Percentiles rank a stretch among this genome's conserved stretches.
Evolutionary conservation across 2,888 invertebrate species (phyloP).

Genomic region (Dicranocentrus wangi): DNA sequence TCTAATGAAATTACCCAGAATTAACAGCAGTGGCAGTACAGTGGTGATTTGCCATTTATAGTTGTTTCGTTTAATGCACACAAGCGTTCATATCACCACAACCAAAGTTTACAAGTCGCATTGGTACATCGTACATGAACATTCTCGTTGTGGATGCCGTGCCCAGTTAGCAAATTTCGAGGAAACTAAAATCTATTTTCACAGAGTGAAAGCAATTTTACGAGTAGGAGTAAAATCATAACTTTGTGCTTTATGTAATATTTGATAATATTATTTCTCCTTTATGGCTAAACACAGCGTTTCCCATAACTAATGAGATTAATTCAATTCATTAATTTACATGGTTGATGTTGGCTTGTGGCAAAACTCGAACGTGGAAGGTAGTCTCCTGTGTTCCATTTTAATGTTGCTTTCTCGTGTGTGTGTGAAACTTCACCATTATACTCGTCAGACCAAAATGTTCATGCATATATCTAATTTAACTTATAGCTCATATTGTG

Average conservation of each 20-base stretch:
- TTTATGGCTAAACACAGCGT: constrained; percentile 54
- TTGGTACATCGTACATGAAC: too few species aligned
- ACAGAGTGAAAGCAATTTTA: constrained; percentile 10
- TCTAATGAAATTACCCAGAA: constrained; percentile 57
- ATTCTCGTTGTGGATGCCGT: too few species aligned
- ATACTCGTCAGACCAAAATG: too few species aligned
- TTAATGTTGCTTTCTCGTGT: not conserved
- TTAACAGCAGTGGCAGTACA: constrained; percentile 37
- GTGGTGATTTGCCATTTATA: constrained; percentile 34
- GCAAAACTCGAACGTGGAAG: not conserved
- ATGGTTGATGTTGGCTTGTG: constrained; percentile 49
- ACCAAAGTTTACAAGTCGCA: not conserved
- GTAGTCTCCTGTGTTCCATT: not conserved
- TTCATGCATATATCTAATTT: too few species aligned
- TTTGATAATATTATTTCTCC: constrained; percentile 46
- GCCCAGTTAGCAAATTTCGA: too few species aligned
- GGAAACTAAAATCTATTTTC: not conserved
- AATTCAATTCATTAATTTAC: constrained; percentile 67
- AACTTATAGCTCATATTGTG: not conserved
- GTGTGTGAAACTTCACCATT: not conserved
- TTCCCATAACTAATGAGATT: constrained; percentile 63
- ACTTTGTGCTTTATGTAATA: constrained; percentile 43
- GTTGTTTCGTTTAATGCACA: constrained; percentile 10
- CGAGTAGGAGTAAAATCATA: constrained; percentile 5
- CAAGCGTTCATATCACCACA: not conserved